A percentile compares a stretch with the other conserved stretches of the same genome.
These are phyloP conservation scores for Lota lota DNA, from an alignment of 2,113 vertebrate species.

Conservation along the genomic window DNA sequence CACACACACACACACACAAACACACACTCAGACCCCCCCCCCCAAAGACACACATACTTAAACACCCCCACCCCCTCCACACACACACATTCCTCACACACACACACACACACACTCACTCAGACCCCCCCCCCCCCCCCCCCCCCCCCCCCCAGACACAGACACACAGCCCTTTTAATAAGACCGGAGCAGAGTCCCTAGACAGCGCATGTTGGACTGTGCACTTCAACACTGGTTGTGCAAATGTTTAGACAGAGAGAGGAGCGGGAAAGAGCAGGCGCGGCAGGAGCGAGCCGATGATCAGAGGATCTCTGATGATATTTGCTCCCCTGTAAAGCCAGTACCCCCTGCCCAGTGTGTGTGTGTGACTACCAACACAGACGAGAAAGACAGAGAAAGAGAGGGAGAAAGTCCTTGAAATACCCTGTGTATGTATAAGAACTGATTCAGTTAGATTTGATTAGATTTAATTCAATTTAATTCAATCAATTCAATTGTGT, in stretches of 20 bases:
- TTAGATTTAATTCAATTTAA: neutral
- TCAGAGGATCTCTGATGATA: neutral
- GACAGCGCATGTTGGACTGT: slow-evolving; percentile 5
- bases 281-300: neutral
- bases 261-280: neutral
- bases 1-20: neutral
- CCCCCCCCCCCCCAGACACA: neutral
- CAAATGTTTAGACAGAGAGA: neutral
- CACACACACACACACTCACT: neutral
- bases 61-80: neutral
- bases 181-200: neutral
- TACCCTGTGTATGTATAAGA: too few relatives aligned
- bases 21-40: neutral
- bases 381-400: too few relatives aligned
- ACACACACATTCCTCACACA: neutral
- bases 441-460: too few relatives aligned
- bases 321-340: neutral
- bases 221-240: neutral
- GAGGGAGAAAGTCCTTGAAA: too few relatives aligned
- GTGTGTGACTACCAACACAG: too few relatives aligned
- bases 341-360: neutral
- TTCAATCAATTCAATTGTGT: too few relatives aligned
- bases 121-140: neutral
- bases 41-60: neutral
- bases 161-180: neutral